A percentile compares a stretch with the other conserved stretches of the same genome.
Conservation (phyloP, 2,888 invertebrate genomes). For the Lissonota sp. region DNA sequence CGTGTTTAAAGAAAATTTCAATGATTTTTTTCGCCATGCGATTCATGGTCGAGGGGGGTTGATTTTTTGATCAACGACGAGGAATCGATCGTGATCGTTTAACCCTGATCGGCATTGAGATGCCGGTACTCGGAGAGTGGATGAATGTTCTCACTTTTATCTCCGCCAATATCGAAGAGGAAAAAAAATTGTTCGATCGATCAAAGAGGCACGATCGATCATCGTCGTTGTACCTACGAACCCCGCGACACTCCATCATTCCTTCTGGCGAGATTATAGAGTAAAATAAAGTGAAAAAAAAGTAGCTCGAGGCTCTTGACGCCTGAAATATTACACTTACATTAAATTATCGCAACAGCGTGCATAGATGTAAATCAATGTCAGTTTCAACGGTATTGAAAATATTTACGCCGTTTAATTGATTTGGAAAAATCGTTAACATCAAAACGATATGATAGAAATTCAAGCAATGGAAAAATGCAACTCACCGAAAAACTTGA, state of each 20-base stretch:
- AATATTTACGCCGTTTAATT: neutral
- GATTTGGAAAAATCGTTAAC: slow-evolving; percentile 19
- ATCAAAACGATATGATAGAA: neutral
- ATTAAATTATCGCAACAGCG: neutral
- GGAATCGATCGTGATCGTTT: no score
- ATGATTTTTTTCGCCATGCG: no score
- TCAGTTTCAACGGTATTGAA: neutral
- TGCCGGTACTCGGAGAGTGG: no score
- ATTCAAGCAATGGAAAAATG: neutral
- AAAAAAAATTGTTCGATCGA: slow-evolving; percentile 27
- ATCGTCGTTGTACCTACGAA: slow-evolving; percentile 15
- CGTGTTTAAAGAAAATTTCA: no score
- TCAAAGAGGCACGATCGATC: slow-evolving; percentile 43
- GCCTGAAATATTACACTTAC: slow-evolving; percentile 12
- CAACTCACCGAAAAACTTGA: slow-evolving; percentile 89
- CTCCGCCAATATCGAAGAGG: no score
- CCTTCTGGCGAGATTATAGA: neutral
- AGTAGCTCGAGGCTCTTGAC: neutral
- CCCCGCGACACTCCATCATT: slow-evolving; percentile 24
- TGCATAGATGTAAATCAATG: neutral
- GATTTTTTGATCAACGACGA: neutral
- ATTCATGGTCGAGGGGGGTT: no score
- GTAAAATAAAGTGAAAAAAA: neutral
- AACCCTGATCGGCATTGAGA: no score
- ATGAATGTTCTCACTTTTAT: no score